Conservation (phyloP, 2,888 invertebrate species). For the Blera fallax region DNA sequence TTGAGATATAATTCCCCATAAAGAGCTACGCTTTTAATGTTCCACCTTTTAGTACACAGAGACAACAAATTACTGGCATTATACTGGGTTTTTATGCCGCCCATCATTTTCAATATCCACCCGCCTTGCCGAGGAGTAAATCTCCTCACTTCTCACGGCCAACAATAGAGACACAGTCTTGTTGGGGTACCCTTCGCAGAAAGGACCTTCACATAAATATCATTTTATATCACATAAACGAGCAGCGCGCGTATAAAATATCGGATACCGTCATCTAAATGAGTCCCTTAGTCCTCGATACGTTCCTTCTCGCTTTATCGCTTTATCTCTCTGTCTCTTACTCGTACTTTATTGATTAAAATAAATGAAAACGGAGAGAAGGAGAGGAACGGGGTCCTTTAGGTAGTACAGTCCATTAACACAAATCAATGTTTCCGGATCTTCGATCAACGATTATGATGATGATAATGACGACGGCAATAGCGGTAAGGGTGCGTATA, state of each 20-base stretch:
- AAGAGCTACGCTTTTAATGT: constrained; percentile 31
- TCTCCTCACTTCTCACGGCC: neutral
- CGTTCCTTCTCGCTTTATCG: neutral
- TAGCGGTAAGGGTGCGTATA: neutral
- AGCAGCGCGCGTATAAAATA: constrained; percentile 60
- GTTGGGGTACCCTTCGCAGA: constrained; percentile 6
- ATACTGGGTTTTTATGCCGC: constrained; percentile 27
- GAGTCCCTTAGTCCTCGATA: constrained; percentile 32
- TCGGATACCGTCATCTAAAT: constrained; percentile 63
- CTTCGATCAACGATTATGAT: constrained; percentile 63
- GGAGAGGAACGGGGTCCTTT: constrained; percentile 8
- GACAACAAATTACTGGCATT: constrained; percentile 58
- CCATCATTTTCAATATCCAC: constrained; percentile 50
- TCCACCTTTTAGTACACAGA: constrained; percentile 25
- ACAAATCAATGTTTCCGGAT: constrained; percentile 67
- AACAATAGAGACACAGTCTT: neutral
- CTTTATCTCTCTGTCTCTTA: neutral
- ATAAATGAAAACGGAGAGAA: constrained; percentile 12
- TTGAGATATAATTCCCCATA: constrained; percentile 8
- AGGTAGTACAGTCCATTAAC: constrained; percentile 65
- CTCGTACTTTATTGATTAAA: constrained; percentile 51
- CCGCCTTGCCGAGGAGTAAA: neutral
- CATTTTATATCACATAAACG: constrained; percentile 63
- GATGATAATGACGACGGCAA: constrained; percentile 43
- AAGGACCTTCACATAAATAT: constrained; percentile 65